These are phyloP conservation scores for Drosophila watanabei DNA, from an alignment of 1,140 invertebrate genomes.

Conservation along the genomic window DNA sequence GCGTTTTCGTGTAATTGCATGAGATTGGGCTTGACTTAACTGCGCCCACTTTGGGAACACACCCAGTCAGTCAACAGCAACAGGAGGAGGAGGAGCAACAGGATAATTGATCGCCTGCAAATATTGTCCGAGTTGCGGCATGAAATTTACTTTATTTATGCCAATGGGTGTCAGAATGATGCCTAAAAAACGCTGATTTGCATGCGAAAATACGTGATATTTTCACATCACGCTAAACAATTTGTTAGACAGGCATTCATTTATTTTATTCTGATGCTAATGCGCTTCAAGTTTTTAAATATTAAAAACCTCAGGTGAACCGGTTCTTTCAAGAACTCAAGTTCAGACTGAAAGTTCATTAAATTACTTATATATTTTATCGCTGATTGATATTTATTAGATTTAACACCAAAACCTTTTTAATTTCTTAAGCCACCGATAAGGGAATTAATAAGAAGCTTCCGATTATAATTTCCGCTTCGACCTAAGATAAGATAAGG, in stretches of 20 bases:
- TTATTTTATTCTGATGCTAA: conserved; percentile 28
- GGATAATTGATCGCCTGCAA: conserved; percentile 40
- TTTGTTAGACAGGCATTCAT: conserved; percentile 30
- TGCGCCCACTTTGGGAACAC: conserved; percentile 24
- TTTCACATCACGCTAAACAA: conserved; percentile 39
- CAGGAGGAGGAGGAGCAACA: conserved; percentile 18
- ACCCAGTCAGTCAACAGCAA: conserved; percentile 25
- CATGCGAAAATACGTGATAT: conserved; percentile 28
- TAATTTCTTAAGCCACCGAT: conserved; percentile 12
- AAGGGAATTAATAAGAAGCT: conserved; percentile 15
- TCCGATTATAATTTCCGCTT: conserved; percentile 36
- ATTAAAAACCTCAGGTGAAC: not conserved
- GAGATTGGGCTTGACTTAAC: conserved; percentile 37
- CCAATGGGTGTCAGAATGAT: conserved; percentile 7
- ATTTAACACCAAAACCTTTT: conserved; percentile 10
- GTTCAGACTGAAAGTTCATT: conserved; percentile 12
- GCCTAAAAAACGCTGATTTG: conserved; percentile 22
- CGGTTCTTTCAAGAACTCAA: conserved; percentile 6
- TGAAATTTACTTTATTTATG: conserved; percentile 12
- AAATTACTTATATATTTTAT: conserved; percentile 15
- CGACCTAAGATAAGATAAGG: conserved; percentile 18
- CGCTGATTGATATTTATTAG: conserved; percentile 1
- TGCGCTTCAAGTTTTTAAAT: conserved; percentile 9
- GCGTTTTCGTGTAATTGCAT: conserved; percentile 37
- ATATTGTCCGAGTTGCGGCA: conserved; percentile 18